A percentile compares a stretch with the other conserved stretches of the same genome.
Conservation (phyloP, 1,140 invertebrate genomes). For the Meloidogyne hapla region DNA sequence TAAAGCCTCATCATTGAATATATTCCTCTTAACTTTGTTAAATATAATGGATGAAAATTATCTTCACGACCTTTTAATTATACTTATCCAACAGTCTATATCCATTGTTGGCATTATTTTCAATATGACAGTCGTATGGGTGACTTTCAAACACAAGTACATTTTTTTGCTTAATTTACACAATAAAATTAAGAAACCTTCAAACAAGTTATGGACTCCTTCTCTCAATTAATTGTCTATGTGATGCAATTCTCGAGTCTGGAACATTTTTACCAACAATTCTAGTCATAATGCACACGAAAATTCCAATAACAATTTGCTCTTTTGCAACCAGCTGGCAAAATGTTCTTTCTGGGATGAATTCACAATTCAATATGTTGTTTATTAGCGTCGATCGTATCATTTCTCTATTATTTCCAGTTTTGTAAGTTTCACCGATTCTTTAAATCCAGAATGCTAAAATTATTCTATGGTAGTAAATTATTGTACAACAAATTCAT, state of each 20-base stretch:
- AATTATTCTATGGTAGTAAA: too few relatives aligned
- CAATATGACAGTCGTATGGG: neutral
- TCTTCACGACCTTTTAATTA: neutral
- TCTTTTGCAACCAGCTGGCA: neutral
- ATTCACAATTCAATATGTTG: neutral
- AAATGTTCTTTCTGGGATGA: neutral
- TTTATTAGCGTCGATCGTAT: neutral
- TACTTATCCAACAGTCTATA: neutral
- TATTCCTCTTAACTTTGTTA: neutral
- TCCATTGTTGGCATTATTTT: neutral
- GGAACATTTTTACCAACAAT: neutral
- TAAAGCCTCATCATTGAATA: too few relatives aligned
- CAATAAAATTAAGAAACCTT: neutral
- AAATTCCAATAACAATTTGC: neutral
- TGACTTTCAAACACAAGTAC: neutral
- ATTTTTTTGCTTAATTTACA: neutral
- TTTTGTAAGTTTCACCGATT: too few relatives aligned
- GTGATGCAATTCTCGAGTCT: slow-evolving; percentile 2
- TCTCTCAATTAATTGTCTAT: neutral
- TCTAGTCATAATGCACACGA: neutral
- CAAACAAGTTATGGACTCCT: neutral
- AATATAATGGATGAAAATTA: neutral
- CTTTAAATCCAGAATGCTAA: too few relatives aligned
- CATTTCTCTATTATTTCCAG: neutral
- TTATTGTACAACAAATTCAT: too few relatives aligned